phyloP scores from a whole-genome alignment of 2,113 vertebrate species.

The Sapayoa aenigma region DNA sequence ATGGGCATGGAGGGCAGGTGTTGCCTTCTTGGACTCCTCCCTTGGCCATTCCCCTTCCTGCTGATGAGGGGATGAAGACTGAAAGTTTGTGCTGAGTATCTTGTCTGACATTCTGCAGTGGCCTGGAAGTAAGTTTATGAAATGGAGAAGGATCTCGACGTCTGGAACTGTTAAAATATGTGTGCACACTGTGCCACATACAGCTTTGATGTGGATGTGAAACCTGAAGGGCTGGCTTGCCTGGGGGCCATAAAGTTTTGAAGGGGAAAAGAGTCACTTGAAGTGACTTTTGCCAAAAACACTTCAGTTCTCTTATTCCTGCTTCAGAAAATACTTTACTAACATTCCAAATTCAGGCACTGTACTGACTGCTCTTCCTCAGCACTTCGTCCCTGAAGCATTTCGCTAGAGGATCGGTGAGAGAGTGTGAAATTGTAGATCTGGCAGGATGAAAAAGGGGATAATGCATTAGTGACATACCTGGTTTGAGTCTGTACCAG shows the following conservation, averaged over 20 bases:
- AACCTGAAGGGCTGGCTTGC: background rate
- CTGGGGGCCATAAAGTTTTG: background rate
- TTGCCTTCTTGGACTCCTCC: background rate
- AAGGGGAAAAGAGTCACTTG: background rate
- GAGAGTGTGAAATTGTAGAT: background rate
- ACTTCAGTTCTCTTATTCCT: background rate
- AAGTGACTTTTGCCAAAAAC: background rate
- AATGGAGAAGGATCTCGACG: background rate
- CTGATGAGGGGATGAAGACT: background rate
- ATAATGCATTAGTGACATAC: background rate
- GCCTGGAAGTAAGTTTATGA: background rate
- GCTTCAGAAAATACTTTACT: background rate
- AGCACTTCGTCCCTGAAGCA: background rate
- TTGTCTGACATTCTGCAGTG: background rate
- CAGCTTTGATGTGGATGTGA: background rate
- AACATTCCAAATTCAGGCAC: background rate
- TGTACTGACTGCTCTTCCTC: background rate
- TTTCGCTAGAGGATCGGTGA: background rate
- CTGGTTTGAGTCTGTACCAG: background rate
- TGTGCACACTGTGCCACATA: background rate
- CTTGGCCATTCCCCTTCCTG: background rate
- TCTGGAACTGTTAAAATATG: background rate
- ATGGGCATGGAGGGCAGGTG: fast-evolving
- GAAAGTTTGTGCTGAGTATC: background rate
- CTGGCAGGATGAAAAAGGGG: background rate